A percentile compares a stretch with the other conserved stretches of the same genome.
phyloP scores from a whole-genome alignment of 2,113 vertebrate species.

The Pholis gunnellus region DNA sequence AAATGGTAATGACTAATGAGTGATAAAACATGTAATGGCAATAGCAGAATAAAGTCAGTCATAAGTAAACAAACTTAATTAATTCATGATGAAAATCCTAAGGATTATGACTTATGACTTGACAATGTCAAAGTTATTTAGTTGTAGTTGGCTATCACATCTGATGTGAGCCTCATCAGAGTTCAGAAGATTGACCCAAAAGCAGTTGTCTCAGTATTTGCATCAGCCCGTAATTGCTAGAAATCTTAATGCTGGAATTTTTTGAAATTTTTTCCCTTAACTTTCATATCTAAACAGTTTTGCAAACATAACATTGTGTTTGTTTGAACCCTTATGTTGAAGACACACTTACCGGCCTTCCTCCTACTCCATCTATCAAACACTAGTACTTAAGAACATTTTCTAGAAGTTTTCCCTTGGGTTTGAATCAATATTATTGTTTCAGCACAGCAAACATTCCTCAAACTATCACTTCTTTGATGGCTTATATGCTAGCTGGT shows the following conservation, averaged over 20 bases:
- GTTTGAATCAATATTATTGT: not conserved
- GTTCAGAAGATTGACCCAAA: not conserved
- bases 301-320: not conserved
- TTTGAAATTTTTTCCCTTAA: not conserved
- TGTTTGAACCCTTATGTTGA: not conserved
- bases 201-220: not conserved
- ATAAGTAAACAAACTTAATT: not conserved
- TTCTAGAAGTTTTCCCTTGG: not conserved
- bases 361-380: not conserved
- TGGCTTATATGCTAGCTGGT: not conserved
- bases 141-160: not conserved
- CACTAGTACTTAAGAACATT: not conserved
- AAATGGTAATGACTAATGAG: not conserved
- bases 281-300: not conserved
- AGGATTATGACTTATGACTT: not conserved
- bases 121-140: not conserved
- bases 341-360: not conserved
- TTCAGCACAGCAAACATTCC: constrained; percentile 1
- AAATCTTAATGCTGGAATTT: not conserved
- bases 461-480: constrained; percentile 3
- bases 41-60: no score
- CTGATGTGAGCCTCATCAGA: not conserved
- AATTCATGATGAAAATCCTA: not conserved
- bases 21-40: no score
- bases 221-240: no score